A percentile compares a stretch with the other conserved stretches of the same genome.
Conservation (phyloP, 2,888 invertebrate genomes). For the Patella caerulea region DNA sequence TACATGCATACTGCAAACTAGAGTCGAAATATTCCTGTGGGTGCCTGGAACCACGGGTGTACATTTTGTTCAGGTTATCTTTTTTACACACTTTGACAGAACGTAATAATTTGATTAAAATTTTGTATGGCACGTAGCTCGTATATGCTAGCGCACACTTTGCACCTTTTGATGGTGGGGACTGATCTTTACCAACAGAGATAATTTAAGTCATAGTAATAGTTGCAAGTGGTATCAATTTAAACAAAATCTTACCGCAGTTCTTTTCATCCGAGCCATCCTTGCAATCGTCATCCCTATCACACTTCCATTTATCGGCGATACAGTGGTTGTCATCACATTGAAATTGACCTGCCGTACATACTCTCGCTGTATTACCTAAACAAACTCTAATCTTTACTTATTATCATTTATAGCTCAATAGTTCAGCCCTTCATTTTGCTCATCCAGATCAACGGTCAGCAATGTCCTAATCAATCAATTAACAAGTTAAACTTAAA, state of each 20-base stretch:
- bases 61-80: background rate
- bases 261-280: constrained; percentile 22
- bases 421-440: too few species aligned
- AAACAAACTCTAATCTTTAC: background rate
- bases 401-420: too few species aligned
- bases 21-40: too few species aligned
- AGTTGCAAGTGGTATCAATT: background rate
- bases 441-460: too few species aligned
- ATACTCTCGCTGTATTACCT: constrained; percentile 81
- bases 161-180: background rate
- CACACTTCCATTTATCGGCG: constrained; percentile 41
- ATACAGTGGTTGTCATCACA: constrained; percentile 80
- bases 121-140: too few species aligned
- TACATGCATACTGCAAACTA: too few species aligned
- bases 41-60: too few species aligned
- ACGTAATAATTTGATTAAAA: background rate
- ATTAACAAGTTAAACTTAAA: constrained; percentile 14
- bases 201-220: background rate
- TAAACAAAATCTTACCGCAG: too few species aligned
- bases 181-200: background rate
- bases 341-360: constrained; percentile 89
- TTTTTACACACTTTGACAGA: background rate
- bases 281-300: constrained; percentile 34
- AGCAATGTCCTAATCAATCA: background rate
- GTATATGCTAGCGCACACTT: background rate